phyloP scores from a whole-genome alignment of 2,888 invertebrate genomes.

The Alcis repandata region DNA sequence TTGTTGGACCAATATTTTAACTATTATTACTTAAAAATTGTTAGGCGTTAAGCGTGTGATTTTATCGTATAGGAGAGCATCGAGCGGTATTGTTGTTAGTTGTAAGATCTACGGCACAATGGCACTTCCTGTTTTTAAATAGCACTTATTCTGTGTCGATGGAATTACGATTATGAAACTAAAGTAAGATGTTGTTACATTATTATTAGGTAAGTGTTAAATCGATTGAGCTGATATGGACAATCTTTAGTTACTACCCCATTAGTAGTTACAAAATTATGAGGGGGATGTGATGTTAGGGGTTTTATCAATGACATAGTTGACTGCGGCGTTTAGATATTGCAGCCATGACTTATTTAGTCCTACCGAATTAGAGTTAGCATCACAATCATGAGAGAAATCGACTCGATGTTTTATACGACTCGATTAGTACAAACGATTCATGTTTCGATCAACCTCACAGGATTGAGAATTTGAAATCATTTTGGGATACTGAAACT shows the following conservation, averaged over 20 bases:
- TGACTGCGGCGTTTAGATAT: conserved; percentile 79
- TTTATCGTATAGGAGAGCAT: conserved; percentile 86
- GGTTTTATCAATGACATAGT: conserved; percentile 87
- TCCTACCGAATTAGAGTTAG: conserved; percentile 58
- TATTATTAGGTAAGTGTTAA: conserved; percentile 87
- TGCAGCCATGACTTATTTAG: conserved; percentile 64
- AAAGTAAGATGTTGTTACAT: conserved; percentile 86
- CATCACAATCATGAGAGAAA: conserved; percentile 69
- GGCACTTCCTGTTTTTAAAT: conserved; percentile 87
- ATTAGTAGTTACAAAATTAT: conserved; percentile 82
- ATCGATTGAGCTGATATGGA: conserved; percentile 76
- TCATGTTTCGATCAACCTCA: conserved; percentile 58
- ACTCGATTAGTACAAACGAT: conserved; percentile 64
- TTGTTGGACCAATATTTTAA: conserved; percentile 87
- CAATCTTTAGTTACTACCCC: conserved; percentile 86
- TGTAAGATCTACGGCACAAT: conserved; percentile 85
- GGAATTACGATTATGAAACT: conserved; percentile 84
- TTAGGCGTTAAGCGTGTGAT: conserved; percentile 87
- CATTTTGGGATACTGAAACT: conserved; percentile 64
- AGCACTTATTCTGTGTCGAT: conserved; percentile 87
- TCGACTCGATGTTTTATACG: conserved; percentile 76
- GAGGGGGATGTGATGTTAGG: conserved; percentile 84
- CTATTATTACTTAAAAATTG: conserved; percentile 87
- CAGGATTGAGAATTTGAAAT: conserved; percentile 75
- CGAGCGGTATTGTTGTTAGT: conserved; percentile 86